Evolutionary conservation across 2,113 vertebrate genomes (phyloP).

Genomic region (Canis aureus): DNA sequence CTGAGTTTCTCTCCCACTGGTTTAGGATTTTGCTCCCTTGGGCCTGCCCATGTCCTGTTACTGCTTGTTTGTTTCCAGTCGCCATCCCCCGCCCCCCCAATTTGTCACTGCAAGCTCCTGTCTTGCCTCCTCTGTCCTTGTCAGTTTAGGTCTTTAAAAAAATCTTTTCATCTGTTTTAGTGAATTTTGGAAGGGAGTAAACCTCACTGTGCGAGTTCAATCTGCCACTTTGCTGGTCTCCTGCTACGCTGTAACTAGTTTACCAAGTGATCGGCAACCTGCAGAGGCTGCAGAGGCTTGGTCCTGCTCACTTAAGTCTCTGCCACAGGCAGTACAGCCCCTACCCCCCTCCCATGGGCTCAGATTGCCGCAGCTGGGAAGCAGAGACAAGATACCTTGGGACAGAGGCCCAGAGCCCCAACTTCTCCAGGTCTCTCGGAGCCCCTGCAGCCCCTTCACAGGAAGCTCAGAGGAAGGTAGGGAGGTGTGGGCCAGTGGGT

Average conservation of each 20-base stretch:
- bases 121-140: neutral
- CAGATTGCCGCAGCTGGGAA: constrained; percentile 4
- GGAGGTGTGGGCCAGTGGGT: neutral
- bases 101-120: neutral
- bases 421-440: neutral
- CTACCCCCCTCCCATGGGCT: neutral
- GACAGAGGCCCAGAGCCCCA: neutral
- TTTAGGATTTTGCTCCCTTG: neutral
- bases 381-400: neutral
- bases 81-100: no score
- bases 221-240: neutral
- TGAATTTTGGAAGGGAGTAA: constrained; percentile 12
- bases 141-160: neutral
- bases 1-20: neutral
- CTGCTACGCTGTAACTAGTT: neutral
- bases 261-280: neutral
- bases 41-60: neutral
- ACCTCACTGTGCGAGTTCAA: neutral
- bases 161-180: neutral
- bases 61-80: neutral
- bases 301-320: neutral
- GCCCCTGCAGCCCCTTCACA: neutral
- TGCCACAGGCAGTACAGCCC: neutral
- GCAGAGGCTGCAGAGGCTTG: neutral
- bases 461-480: neutral